Evolutionary conservation across 2,113 vertebrate species (phyloP), one percentile per base, ranked within the genome.

Genomic region (Globicephala melas): DNA sequence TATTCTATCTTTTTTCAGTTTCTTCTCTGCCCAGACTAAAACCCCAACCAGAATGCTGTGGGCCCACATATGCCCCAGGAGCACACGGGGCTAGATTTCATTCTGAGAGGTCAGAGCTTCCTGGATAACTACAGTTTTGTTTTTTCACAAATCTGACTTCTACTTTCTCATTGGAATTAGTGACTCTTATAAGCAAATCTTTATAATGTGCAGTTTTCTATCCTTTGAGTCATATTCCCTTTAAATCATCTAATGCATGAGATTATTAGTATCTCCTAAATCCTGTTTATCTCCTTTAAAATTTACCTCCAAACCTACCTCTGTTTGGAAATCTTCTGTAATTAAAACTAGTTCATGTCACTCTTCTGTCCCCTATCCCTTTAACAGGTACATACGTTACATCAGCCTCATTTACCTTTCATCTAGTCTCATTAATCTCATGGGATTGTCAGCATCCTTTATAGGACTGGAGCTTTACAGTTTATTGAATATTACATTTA

Each of bases 211-310:
- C 25, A 58, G 15, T 86, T 76, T 96, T 88, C 73, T 73, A 94
- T 33, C 14, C n/a, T 91, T 95, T 94, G n/a, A 91, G 55, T 28
- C 60, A 87, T 28, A 58, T 26, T 96, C 33, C 31, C 50, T 89
- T 94, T 86, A 92, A 89, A 83, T 85, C 55, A 94, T 28, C 25
- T 74, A 62, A 96, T 36, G 33, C 23, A 50, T 38, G 38, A n/a
- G 14, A n/a, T 62, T 93, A 84, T 60, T 86, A 86, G 33, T 84
- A 85, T 88, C 58, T 88, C 89, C 60, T 68, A 93, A 96, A 79
- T 68, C 9, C 63, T 65, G 18, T 31, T 82, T 50, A 50, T 81
- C 65, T 85, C 70, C 73, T 93, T 90, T 81, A 88, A 87, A 93
- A 91, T 81, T 36, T 76, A 96, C 18, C 18, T 84, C 10, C 26